Evolutionary conservation across 30 jellyfish, hydroid and myxozoan genomes (phyloP).

Genomic region (Haliclystus octoradiatus): DNA sequence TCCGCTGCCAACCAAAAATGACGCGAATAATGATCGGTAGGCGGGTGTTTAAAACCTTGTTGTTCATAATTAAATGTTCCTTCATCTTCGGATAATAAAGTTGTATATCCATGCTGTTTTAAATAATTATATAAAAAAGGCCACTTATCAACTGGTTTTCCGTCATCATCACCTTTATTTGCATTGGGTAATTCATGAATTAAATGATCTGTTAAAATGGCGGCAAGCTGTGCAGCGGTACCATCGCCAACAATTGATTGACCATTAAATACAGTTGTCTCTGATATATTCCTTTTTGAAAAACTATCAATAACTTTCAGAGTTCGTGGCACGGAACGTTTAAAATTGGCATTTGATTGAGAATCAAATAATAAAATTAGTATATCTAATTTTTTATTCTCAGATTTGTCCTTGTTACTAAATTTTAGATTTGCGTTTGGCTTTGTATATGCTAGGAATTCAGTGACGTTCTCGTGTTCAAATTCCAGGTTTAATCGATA

Average conservation of each 20-base stretch:
- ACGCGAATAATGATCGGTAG: slow-evolving; percentile 49
- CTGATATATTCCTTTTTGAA: too few relatives aligned
- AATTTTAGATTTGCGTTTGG: too few relatives aligned
- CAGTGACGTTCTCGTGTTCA: too few relatives aligned
- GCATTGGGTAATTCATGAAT: slow-evolving; percentile 57
- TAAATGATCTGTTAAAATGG: slow-evolving; percentile 35
- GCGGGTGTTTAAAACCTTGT: slow-evolving; percentile 49
- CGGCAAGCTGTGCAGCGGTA: slow-evolving; percentile 70
- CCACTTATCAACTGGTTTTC: slow-evolving; percentile 48
- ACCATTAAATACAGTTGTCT: slow-evolving; percentile 38
- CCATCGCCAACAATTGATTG: slow-evolving; percentile 91
- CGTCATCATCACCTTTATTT: slow-evolving; percentile 31
- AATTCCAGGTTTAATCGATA: too few relatives aligned
- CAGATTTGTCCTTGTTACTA: too few relatives aligned
- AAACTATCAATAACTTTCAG: too few relatives aligned
- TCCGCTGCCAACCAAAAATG: slow-evolving; percentile 58
- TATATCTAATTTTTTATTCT: too few relatives aligned
- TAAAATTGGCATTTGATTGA: too few relatives aligned
- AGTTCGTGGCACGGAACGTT: too few relatives aligned
- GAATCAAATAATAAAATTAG: too few relatives aligned
- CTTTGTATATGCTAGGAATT: too few relatives aligned
- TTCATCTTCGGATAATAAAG: slow-evolving; percentile 50
- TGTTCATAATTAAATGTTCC: slow-evolving; percentile 43
- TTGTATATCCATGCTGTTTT: slow-evolving; percentile 30
- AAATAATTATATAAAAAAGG: slow-evolving; percentile 43